Conservation (phyloP, 1,140 invertebrate genomes). For the Paraescarpia echinospica region DNA sequence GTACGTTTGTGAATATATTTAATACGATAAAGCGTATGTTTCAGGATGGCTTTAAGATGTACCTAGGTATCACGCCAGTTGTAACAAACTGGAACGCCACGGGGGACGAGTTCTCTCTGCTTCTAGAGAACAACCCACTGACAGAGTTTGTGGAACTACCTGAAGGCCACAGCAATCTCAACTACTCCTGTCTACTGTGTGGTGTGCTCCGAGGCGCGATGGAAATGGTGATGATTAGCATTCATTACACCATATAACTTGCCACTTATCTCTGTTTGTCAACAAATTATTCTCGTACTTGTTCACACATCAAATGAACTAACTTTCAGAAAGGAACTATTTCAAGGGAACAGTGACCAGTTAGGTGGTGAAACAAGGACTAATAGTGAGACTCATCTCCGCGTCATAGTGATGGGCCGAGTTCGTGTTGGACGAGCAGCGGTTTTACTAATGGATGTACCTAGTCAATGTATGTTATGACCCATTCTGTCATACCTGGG, state of each 20-base stretch:
- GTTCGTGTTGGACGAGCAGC: too few species aligned
- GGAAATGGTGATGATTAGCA: constrained; percentile 78
- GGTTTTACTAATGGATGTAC: too few species aligned
- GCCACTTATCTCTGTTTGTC: background rate
- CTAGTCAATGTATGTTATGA: too few species aligned
- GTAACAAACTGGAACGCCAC: constrained; percentile 91
- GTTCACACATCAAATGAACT: constrained; percentile 14
- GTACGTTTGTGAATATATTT: too few species aligned
- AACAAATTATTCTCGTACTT: background rate
- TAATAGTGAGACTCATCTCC: too few species aligned
- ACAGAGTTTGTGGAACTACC: constrained; percentile 99
- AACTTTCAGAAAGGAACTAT: too few species aligned
- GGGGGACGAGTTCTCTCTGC: constrained; percentile 94
- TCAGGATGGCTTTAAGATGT: constrained; percentile 80
- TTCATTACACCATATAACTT: background rate
- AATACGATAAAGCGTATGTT: constrained; percentile 34
- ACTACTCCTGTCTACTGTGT: constrained; percentile 93
- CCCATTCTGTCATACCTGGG: too few species aligned
- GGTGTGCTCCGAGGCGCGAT: constrained; percentile 84
- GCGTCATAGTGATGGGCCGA: too few species aligned
- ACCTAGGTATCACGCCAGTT: constrained; percentile 85
- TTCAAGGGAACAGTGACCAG: too few species aligned
- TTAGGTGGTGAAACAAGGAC: too few species aligned
- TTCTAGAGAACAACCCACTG: constrained; percentile 92
- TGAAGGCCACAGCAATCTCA: constrained; percentile 78